phyloP scores from a whole-genome alignment of 2,113 vertebrate genomes.

The Isurus oxyrinchus region DNA sequence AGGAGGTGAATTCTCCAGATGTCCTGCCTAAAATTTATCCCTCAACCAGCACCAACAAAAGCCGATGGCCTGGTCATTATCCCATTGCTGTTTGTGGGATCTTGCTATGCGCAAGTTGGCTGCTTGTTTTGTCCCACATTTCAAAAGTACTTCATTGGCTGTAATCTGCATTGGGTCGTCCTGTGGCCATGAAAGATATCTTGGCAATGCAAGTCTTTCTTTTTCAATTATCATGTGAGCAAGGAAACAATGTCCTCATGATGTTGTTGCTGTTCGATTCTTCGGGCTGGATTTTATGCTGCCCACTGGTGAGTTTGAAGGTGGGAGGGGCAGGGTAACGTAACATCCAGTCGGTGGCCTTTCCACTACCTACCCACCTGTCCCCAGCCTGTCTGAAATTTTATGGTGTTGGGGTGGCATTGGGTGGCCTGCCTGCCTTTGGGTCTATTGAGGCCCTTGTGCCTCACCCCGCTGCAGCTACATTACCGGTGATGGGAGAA shows the following conservation, averaged over 20 bases:
- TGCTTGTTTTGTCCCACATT: neutral
- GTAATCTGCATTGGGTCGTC: neutral
- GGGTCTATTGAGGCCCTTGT: too few relatives aligned
- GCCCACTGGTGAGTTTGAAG: too few relatives aligned
- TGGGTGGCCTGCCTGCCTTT: too few relatives aligned
- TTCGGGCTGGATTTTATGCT: neutral
- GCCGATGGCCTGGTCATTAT: neutral
- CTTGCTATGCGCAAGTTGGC: neutral
- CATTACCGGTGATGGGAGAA: too few relatives aligned
- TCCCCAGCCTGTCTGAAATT: too few relatives aligned
- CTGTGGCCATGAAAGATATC: neutral
- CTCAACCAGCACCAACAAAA: neutral
- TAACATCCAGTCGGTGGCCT: too few relatives aligned
- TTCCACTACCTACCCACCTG: too few relatives aligned
- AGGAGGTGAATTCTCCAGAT: neutral
- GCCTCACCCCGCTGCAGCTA: too few relatives aligned
- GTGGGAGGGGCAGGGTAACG: too few relatives aligned
- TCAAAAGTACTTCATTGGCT: neutral
- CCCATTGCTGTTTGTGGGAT: neutral
- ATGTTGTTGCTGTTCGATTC: neutral
- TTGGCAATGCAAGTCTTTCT: too few relatives aligned
- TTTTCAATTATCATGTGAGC: neutral
- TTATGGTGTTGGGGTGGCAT: too few relatives aligned
- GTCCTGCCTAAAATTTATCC: neutral
- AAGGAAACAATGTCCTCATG: neutral